Evolutionary conservation across 2,888 invertebrate genomes (phyloP).

Genomic region (Mimachlamys varia): DNA sequence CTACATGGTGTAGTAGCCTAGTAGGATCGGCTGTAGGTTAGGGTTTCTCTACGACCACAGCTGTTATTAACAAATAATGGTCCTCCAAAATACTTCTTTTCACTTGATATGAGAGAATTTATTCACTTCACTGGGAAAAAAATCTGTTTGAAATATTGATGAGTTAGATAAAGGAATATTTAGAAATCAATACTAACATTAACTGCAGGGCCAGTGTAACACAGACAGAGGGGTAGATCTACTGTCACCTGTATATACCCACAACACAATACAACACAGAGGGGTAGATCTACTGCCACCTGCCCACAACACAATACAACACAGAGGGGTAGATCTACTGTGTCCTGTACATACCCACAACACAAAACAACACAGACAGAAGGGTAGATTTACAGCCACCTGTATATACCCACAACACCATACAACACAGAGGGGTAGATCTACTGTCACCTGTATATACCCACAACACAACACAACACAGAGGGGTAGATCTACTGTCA

Average conservation of each 20-base stretch:
- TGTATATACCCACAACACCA: too few species aligned
- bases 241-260: not conserved
- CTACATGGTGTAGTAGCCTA: too few species aligned
- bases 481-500: not conserved
- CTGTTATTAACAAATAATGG: too few species aligned
- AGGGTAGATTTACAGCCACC: too few species aligned
- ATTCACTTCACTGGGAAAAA: slow-evolving; percentile 10
- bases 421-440: too few species aligned
- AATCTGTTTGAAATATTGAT: slow-evolving; percentile 4
- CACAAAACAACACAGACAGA: not conserved
- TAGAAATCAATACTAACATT: not conserved
- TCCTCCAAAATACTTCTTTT: not conserved
- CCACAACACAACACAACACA: not conserved
- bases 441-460: not conserved
- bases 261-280: not conserved
- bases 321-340: too few species aligned
- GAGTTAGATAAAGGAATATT: slow-evolving; percentile 17
- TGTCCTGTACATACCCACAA: not conserved
- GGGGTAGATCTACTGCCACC: too few species aligned
- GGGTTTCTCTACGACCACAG: too few species aligned
- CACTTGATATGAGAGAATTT: not conserved
- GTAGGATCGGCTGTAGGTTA: too few species aligned
- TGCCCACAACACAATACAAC: too few species aligned
- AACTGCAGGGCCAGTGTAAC: not conserved
- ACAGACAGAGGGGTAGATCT: not conserved